Base-by-base conservation (phyloP, 2,797 vertebrate genomes). In the Gymnoscopelus microlampas region DNA sequence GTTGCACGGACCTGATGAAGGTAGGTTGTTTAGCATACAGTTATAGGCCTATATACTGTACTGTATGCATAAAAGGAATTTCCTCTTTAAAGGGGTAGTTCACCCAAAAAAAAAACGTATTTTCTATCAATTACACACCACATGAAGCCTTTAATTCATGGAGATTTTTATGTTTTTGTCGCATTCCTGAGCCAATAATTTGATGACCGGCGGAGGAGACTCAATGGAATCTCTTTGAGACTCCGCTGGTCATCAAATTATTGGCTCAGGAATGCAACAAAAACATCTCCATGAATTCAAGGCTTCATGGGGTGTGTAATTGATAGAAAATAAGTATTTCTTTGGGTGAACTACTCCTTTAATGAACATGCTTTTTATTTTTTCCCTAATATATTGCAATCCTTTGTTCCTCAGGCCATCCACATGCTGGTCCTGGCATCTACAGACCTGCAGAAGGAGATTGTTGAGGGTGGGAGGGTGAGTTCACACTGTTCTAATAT, bases 1-100 rank as follows among this genome's bases (percentile, higher is more conserved):
- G 95, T 80, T 99, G 98, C 89, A 99, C 97, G 0, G 96, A 95
- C 73, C 91, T 99, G 7, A 99, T 99, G 98, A 97, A 98, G 96
- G 98, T 98, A 89, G 90, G 63, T 67, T 14, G 2, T 44, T 61
- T 10, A 9, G 0, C 32, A 71, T 65, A 44, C 8, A 5, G 15
- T 24, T 29, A 39, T 26, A 9, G 9, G 32, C 19, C 1, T 9
- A 29, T 53, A 5, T 58, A 57, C 3, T 19, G 9, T 58, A 57
- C 3, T 19, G 9, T 5, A 3, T 51, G 50, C n/a, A 51, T 51
- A 51, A 14, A 13, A 51, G 5, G 13, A n/a, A 51, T 13, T 13
- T 51, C 12, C 5, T 49, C 48, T 19, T 19, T 19, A 19, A 19
- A 19, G 19, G 19, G 1, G 19, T 19, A 19, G 19, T 19, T 19